These are phyloP conservation scores for Spinus pinus DNA, from an alignment of 2,797 vertebrate genomes.

Conservation along the genomic window DNA sequence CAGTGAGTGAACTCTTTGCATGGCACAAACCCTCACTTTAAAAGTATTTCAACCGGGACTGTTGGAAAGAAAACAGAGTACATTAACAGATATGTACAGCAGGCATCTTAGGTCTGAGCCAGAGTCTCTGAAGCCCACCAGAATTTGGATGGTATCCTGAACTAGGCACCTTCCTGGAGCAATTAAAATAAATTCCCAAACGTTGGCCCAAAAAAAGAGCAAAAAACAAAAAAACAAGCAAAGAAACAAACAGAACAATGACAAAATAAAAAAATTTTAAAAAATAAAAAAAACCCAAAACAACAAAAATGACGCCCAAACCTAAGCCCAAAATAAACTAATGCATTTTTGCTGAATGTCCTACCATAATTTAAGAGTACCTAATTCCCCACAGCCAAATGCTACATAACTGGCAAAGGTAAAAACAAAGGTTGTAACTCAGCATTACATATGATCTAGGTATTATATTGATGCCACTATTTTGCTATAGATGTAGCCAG, in stretches of 20 bases:
- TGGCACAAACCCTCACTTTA: not conserved
- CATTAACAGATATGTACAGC: not conserved
- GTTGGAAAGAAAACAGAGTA: not conserved
- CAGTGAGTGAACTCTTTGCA: not conserved
- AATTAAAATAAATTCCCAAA: not conserved
- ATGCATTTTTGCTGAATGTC: not conserved
- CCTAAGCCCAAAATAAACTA: not conserved
- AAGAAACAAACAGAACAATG: not conserved
- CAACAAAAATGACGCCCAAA: not conserved
- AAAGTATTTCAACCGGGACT: not conserved
- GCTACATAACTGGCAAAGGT: not conserved
- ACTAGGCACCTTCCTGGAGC: not conserved
- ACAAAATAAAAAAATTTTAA: too few relatives aligned
- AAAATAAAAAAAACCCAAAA: too few relatives aligned
- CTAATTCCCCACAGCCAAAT: not conserved
- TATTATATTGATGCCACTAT: not conserved
- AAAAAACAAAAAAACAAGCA: not conserved
- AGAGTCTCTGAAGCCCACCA: not conserved
- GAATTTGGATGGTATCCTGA: not conserved
- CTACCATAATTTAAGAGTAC: not conserved
- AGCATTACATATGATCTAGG: not conserved
- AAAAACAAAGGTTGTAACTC: not conserved
- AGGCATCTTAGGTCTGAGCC: not conserved
- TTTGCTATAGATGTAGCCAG: not conserved
- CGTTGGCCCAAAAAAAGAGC: fast-evolving